A percentile compares a stretch with the other conserved stretches of the same genome.
Conservation (phyloP, 92 coral and sea anemone species). For the Phenganax subtilis region DNA sequence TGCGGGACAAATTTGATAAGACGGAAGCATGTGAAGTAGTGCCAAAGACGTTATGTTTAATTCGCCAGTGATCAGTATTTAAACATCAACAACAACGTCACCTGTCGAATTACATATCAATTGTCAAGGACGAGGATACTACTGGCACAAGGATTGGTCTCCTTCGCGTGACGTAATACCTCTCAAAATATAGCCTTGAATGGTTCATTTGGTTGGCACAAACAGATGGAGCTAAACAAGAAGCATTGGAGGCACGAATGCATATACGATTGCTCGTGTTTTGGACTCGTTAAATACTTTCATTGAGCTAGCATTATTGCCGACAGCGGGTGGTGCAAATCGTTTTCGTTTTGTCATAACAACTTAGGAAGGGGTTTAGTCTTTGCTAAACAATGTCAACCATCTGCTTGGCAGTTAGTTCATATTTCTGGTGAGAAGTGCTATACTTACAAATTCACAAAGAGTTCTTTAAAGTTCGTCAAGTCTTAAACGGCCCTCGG, state of each 20-base stretch:
- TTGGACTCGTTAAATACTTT: constrained; percentile 33
- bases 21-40: not conserved
- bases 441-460: not conserved
- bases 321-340: constrained; percentile 36
- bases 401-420: constrained; percentile 10
- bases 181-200: not conserved
- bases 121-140: constrained; percentile 1
- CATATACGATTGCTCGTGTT: constrained; percentile 1
- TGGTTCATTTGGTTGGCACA: not conserved
- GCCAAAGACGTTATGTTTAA: constrained; percentile 1
- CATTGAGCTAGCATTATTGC: constrained; percentile 35
- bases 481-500: not conserved
- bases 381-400: constrained; percentile 18
- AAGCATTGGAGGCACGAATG: not conserved
- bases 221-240: not conserved
- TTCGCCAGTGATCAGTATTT: constrained; percentile 21
- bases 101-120: constrained; percentile 18
- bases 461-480: not conserved
- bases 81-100: constrained; percentile 36
- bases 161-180: constrained; percentile 18
- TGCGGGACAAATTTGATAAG: constrained; percentile 6
- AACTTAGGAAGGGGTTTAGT: constrained; percentile 24
- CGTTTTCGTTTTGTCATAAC: constrained; percentile 27
- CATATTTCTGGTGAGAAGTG: not conserved
- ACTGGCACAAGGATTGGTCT: constrained; percentile 3